These are phyloP conservation scores for Cephalopachus bancanus DNA, from an alignment of 2,797 vertebrate species.

Conservation along the genomic window DNA sequence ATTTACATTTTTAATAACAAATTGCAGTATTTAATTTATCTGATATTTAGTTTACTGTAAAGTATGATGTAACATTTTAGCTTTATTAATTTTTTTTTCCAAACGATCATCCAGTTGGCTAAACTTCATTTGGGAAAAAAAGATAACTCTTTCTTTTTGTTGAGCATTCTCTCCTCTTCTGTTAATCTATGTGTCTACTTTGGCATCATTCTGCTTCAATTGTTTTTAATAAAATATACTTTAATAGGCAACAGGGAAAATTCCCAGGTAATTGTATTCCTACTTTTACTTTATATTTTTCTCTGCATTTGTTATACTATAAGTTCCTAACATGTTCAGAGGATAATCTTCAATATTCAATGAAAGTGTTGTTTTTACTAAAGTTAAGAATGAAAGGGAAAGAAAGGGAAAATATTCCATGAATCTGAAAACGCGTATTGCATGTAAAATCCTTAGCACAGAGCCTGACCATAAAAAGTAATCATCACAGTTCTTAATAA, in stretches of 20 bases:
- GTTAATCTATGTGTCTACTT: not conserved
- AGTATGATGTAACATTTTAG: not conserved
- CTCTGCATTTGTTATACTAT: not conserved
- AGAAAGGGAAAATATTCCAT: not conserved
- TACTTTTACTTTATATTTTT: not conserved
- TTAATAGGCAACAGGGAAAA: not conserved
- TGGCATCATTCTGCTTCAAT: not conserved
- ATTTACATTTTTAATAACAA: slow-evolving; percentile 10
- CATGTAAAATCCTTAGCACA: not conserved
- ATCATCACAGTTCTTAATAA: not conserved
- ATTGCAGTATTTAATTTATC: not conserved
- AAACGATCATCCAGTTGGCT: not conserved
- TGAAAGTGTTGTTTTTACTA: not conserved
- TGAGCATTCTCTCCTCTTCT: not conserved
- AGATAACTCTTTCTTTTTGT: not conserved
- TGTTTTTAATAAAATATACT: not conserved
- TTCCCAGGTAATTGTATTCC: not conserved
- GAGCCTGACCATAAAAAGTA: not conserved
- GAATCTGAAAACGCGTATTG: not conserved
- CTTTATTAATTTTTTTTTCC: not conserved
- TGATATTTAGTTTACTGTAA: not conserved
- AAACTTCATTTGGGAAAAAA: not conserved
- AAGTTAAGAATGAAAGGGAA: not conserved
- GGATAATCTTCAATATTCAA: not conserved
- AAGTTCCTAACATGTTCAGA: not conserved